phyloP scores from a whole-genome alignment of 2,113 vertebrate genomes.

The Perca schrenkii region DNA sequence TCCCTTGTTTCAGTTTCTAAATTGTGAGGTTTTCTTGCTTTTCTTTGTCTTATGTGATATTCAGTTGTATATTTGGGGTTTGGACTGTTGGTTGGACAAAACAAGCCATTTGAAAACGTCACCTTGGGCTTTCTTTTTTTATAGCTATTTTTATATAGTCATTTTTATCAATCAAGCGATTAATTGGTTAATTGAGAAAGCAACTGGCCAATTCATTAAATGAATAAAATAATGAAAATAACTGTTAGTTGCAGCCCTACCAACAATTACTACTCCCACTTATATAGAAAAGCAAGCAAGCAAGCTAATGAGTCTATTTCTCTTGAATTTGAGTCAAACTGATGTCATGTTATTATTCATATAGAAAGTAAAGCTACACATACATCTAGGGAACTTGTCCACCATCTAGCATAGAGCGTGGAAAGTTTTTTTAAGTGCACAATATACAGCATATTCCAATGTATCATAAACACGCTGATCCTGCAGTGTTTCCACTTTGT shows the following conservation, averaged over 20 bases:
- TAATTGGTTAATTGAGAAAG: neutral
- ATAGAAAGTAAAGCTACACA: neutral
- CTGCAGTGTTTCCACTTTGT: neutral
- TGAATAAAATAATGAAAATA: neutral
- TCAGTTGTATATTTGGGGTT: neutral
- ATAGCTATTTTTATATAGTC: neutral
- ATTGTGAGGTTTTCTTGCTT: neutral
- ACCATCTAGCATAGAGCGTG: neutral
- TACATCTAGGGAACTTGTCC: neutral
- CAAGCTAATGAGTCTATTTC: neutral
- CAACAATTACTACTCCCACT: neutral
- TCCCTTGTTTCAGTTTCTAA: neutral
- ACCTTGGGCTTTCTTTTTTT: neutral
- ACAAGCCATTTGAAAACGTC: neutral
- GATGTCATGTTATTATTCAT: neutral
- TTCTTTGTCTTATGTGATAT: neutral
- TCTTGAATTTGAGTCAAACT: constrained; percentile 1
- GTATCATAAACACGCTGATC: neutral
- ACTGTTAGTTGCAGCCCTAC: neutral
- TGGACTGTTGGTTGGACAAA: neutral
- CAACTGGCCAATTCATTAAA: neutral
- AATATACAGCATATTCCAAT: neutral
- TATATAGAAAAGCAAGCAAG: neutral
- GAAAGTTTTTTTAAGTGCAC: neutral
- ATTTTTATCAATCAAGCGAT: neutral